Conservation (phyloP, 2,888 invertebrate genomes). For the Lithophane leautieri region DNA sequence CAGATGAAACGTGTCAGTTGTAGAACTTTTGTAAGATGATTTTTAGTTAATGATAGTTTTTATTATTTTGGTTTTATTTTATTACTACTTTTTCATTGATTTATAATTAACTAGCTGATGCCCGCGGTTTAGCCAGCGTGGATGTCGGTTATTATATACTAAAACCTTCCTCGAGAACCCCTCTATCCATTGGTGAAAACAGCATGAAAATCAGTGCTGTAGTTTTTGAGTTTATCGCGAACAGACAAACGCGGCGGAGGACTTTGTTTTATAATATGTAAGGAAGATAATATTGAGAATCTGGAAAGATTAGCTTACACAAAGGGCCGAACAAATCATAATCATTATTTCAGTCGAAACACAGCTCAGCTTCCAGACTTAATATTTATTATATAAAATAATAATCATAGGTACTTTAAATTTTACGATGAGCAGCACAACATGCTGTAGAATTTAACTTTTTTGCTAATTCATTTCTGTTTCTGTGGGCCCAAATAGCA, state of each 20-base stretch:
- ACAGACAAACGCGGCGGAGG: too few relatives aligned
- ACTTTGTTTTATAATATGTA: too few relatives aligned
- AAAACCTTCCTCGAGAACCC: too few relatives aligned
- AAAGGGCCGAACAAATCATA: background rate
- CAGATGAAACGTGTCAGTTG: slow-evolving; percentile 14
- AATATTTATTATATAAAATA: background rate
- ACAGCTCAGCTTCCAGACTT: background rate
- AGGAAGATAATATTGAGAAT: background rate
- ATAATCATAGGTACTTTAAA: background rate
- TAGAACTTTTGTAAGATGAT: background rate
- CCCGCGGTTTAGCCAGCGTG: too few relatives aligned
- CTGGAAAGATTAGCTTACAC: background rate
- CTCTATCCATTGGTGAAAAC: too few relatives aligned
- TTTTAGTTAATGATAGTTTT: background rate
- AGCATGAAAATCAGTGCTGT: too few relatives aligned
- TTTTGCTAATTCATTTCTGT: background rate
- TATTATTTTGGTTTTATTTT: background rate
- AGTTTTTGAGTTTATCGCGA: too few relatives aligned
- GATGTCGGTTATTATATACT: too few relatives aligned
- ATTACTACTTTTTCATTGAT: background rate
- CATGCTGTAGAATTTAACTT: background rate
- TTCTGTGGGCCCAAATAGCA: too few relatives aligned
- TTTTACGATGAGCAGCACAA: background rate
- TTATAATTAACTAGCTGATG: too few relatives aligned
- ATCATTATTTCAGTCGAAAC: background rate